These are phyloP conservation scores for Scaptomyza flava DNA, from an alignment of 2,888 invertebrate genomes.

Conservation along the genomic window DNA sequence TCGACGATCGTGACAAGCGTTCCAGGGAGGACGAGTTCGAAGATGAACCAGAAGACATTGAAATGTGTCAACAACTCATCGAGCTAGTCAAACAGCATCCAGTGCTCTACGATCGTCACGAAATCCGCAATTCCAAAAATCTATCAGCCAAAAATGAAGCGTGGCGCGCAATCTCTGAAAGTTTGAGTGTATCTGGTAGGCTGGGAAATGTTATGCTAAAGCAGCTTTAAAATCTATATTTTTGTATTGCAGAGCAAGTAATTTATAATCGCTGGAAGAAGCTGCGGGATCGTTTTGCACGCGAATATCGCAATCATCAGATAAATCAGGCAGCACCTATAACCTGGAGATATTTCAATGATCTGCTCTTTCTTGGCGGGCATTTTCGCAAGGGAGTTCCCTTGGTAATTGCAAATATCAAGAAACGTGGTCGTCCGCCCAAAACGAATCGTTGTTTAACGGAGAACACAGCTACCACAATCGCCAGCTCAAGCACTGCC, in stretches of 20 bases:
- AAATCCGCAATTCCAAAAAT: slow-evolving; percentile 81
- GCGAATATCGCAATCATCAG: slow-evolving; percentile 76
- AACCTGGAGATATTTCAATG: slow-evolving; percentile 76
- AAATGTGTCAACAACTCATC: slow-evolving; percentile 73
- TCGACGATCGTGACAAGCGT: slow-evolving; percentile 34
- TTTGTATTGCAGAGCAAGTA: slow-evolving; percentile 61
- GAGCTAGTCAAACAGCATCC: slow-evolving; percentile 76
- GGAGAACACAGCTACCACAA: not conserved
- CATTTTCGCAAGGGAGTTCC: slow-evolving; percentile 79
- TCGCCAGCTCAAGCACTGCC: slow-evolving; percentile 33
- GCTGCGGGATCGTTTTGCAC: slow-evolving; percentile 77
- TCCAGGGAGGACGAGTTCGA: slow-evolving; percentile 37
- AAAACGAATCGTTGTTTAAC: slow-evolving; percentile 25
- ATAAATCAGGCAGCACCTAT: slow-evolving; percentile 65
- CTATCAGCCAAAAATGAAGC: slow-evolving; percentile 79
- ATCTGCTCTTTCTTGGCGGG: slow-evolving; percentile 71
- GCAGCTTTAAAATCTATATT: not conserved
- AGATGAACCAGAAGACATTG: slow-evolving; percentile 57
- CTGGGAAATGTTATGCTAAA: not conserved
- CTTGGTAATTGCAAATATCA: slow-evolving; percentile 62
- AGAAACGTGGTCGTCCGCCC: slow-evolving; percentile 66
- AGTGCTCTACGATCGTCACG: slow-evolving; percentile 76
- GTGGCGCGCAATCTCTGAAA: slow-evolving; percentile 75
- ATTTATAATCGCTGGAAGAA: slow-evolving; percentile 82
- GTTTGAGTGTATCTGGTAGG: slow-evolving; percentile 72